Evolutionary conservation across 2,888 invertebrate species (phyloP), one percentile per base, ranked within the genome.

Genomic region (Andrena marginata): DNA sequence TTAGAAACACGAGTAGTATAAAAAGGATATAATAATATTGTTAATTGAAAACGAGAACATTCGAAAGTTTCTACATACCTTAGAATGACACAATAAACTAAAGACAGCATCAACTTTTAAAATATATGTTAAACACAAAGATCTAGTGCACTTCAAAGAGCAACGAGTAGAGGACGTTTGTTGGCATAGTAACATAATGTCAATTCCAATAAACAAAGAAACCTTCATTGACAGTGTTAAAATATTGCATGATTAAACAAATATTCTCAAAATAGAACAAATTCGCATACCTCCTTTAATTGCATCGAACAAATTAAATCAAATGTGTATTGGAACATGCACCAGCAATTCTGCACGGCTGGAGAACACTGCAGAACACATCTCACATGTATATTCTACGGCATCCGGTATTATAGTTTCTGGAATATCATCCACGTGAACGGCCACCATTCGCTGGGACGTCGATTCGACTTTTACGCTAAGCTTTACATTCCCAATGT

Each of bases 271-370:
- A 80, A 78, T 81, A 80, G 75, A 87, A 87, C 77, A 77, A 87
- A 80, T 77, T 84, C 67, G 80, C 84, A 77, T 85, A 84, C 80
- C 77, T 81, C 54, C 23, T 74, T 82, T 77, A 64, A 60, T 67
- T 72, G 73, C 77, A 76, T 85, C 62, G 78, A 87, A 89, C 76
- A 88, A 88, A 84, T 85, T 85, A 80, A 94, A 95, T 96, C 96
- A 97, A 94, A 98, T 97, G 93, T 98, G 97, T 92, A 97, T 96
- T 75, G 97, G 97, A 90, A 97, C 97, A 94, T 98, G 97, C 74
- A 97, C 95, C 83, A 97, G 94, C 60, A 97, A 94, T 85, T 97
- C 97, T 69, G 97, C 96, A 69, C 97, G 96, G 84, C 96, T 96
- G 10, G 96, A 95, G 94, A 98, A 98, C 87, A 96, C 96, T 65